A percentile compares a stretch with the other conserved stretches of the same genome.
Evolutionary conservation across 2,113 vertebrate genomes (phyloP).

Genomic region (Gymnocephalus cernua): DNA sequence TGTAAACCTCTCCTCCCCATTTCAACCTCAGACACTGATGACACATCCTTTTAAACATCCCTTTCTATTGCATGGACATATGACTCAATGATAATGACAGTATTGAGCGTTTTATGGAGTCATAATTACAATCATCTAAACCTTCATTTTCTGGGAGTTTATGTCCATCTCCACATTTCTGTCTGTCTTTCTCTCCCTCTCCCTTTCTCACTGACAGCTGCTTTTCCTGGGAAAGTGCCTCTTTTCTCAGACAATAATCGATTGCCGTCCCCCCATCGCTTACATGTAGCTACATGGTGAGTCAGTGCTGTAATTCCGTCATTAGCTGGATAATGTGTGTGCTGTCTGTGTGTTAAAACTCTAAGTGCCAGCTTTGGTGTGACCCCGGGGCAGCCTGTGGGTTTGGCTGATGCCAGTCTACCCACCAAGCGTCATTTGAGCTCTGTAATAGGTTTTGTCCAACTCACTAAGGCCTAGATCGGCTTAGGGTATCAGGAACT

Average conservation of each 20-base stretch:
- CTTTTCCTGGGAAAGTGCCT: slow-evolving; percentile 79
- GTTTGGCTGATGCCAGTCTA: slow-evolving; percentile 82
- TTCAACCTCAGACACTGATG: slow-evolving; percentile 76
- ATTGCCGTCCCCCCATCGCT: slow-evolving; percentile 77
- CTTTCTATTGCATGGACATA: slow-evolving; percentile 77
- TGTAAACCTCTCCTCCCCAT: slow-evolving; percentile 66
- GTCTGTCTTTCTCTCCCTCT: slow-evolving; percentile 29
- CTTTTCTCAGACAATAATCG: slow-evolving; percentile 83
- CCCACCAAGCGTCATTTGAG: slow-evolving; percentile 72
- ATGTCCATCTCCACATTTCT: slow-evolving; percentile 74
- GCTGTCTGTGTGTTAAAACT: slow-evolving; percentile 81
- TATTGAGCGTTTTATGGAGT: slow-evolving; percentile 80
- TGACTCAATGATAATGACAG: slow-evolving; percentile 85
- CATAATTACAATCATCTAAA: slow-evolving; percentile 82
- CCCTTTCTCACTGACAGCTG: slow-evolving; percentile 73
- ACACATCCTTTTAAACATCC: slow-evolving; percentile 82
- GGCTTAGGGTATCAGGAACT: slow-evolving; percentile 43
- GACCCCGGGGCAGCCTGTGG: slow-evolving; percentile 78
- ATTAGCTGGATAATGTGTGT: slow-evolving; percentile 86
- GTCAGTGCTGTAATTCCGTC: slow-evolving; percentile 86
- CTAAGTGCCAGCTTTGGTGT: slow-evolving; percentile 81
- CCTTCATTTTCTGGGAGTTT: slow-evolving; percentile 77
- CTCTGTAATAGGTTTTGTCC: slow-evolving; percentile 67
- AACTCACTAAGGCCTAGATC: slow-evolving; percentile 53
- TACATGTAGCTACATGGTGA: slow-evolving; percentile 86